phyloP scores from a whole-genome alignment of 2,797 vertebrate species.

The Bradypodion ventrale region DNA sequence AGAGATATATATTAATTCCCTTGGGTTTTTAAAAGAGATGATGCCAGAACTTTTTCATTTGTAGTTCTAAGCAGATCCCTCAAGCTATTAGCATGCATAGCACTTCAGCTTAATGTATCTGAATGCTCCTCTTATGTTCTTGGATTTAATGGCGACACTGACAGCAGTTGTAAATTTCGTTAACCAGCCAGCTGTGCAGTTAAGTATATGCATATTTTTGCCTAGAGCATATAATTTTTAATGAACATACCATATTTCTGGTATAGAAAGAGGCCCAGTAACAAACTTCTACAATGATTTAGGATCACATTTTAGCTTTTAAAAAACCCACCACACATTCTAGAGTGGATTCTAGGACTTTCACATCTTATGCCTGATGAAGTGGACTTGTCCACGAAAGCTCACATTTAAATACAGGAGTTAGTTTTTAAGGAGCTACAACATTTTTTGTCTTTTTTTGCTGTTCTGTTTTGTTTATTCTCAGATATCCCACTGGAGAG shows the following conservation, averaged over 20 bases:
- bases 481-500: no score
- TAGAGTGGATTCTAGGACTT: not conserved
- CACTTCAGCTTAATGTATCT: not conserved
- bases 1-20: not conserved
- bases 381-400: no score
- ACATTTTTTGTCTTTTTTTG: no score
- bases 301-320: not conserved
- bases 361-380: no score
- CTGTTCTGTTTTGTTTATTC: no score
- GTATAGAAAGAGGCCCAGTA: not conserved
- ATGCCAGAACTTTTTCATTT: not conserved
- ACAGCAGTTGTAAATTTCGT: slow-evolving; percentile 1
- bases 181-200: slow-evolving; percentile 19
- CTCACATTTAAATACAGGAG: no score
- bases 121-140: not conserved
- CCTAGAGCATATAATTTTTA: slow-evolving; percentile 1
- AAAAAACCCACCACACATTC: not conserved
- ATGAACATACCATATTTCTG: not conserved
- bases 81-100: not conserved
- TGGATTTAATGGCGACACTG: slow-evolving; percentile 15
- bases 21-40: not conserved
- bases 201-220: slow-evolving; percentile 17
- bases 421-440: no score
- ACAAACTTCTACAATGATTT: slow-evolving; percentile 1
- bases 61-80: not conserved